phyloP scores from a whole-genome alignment of 1,140 invertebrate species.

The Hyposmocoma kahamanoa region DNA sequence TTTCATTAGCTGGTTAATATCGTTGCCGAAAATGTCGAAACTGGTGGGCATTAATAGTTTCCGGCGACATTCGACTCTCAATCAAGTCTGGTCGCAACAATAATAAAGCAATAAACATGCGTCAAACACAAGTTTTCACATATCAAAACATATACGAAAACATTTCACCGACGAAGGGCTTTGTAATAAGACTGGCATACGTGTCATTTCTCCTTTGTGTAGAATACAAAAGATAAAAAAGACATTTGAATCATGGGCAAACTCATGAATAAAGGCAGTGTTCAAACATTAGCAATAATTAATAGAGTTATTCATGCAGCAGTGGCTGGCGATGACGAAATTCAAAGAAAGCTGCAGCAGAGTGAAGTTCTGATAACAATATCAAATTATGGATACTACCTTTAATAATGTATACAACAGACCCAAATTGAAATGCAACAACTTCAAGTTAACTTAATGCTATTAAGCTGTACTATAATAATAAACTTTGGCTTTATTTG shows the following conservation, averaged over 20 bases:
- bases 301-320: slow-evolving; percentile 33
- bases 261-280: slow-evolving; percentile 32
- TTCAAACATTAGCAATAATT: slow-evolving; percentile 34
- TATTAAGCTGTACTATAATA: no score
- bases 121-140: no score
- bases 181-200: no score
- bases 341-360: slow-evolving; percentile 27
- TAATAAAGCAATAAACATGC: no score
- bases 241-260: slow-evolving; percentile 16
- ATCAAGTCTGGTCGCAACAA: no score
- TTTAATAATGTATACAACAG: no score
- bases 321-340: slow-evolving; percentile 31
- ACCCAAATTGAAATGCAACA: no score
- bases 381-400: slow-evolving; percentile 29
- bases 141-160: no score
- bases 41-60: background rate
- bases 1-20: slow-evolving; percentile 26
- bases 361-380: slow-evolving; percentile 19
- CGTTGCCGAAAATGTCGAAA: slow-evolving; percentile 1
- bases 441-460: no score
- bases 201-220: background rate
- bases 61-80: background rate
- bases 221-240: slow-evolving; percentile 6
- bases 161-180: background rate
- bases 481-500: no score